phyloP scores from a whole-genome alignment of 2,888 invertebrate species.

The Timema cristinae region DNA sequence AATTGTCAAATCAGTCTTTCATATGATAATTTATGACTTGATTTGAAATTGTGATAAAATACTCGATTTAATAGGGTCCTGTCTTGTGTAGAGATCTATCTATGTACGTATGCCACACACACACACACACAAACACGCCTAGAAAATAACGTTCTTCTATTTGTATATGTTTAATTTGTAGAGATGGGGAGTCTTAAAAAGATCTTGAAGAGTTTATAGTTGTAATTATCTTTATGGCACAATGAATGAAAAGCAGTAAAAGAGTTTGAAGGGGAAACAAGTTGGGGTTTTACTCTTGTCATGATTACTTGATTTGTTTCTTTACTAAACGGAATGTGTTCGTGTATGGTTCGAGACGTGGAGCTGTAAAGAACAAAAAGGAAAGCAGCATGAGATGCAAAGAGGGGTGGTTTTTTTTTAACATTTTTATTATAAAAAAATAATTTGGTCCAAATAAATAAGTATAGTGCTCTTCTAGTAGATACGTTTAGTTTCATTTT shows the following conservation, averaged over 20 bases:
- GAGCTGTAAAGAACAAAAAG: too few relatives aligned
- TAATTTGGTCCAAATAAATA: too few relatives aligned
- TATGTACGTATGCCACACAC: neutral
- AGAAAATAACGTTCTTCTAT: conserved; percentile 1
- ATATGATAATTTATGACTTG: conserved; percentile 23
- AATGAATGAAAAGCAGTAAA: conserved; percentile 5
- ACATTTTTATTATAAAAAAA: too few relatives aligned
- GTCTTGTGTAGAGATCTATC: neutral
- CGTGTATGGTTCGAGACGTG: too few relatives aligned
- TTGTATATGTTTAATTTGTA: conserved; percentile 11
- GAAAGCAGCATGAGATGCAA: too few relatives aligned
- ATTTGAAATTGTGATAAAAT: conserved; percentile 19
- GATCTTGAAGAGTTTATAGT: conserved; percentile 6
- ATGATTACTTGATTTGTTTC: too few relatives aligned
- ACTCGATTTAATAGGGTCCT: conserved; percentile 17
- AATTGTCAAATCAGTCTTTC: conserved; percentile 24
- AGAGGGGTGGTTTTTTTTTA: too few relatives aligned
- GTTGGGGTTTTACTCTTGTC: too few relatives aligned
- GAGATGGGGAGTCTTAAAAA: neutral
- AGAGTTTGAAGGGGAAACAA: neutral
- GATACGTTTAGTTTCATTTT: too few relatives aligned
- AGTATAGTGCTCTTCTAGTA: too few relatives aligned
- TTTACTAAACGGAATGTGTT: too few relatives aligned
- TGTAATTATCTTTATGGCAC: conserved; percentile 12
- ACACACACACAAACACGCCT: neutral